Percentiles rank a stretch among this genome's conserved stretches.
These are phyloP conservation scores for Guaruba guarouba DNA, from an alignment of 2,113 vertebrate species.

Conservation along the genomic window DNA sequence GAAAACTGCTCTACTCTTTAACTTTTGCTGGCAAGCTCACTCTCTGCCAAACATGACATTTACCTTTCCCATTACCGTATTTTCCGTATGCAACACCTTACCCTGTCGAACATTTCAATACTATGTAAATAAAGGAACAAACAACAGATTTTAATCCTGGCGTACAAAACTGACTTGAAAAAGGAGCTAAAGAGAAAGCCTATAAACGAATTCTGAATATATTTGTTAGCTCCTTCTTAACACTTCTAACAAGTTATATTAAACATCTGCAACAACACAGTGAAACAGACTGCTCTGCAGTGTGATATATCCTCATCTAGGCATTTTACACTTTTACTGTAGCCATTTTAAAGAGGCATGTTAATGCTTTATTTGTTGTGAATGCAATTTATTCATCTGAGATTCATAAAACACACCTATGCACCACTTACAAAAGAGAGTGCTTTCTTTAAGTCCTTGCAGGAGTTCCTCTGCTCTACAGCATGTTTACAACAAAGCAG, in stretches of 20 bases:
- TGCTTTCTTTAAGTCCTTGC: background rate
- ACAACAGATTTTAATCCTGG: background rate
- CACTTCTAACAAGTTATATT: background rate
- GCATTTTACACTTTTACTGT: background rate
- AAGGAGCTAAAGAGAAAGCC: background rate
- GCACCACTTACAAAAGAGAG: background rate
- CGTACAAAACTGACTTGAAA: background rate
- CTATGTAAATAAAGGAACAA: background rate
- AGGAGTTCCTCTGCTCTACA: background rate
- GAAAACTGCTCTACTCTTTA: background rate
- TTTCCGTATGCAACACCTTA: background rate
- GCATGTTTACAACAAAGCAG: background rate
- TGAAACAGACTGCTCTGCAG: background rate
- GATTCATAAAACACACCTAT: background rate
- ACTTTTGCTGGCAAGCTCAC: background rate
- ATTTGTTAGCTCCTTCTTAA: background rate
- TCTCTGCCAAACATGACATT: background rate
- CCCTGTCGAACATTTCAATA: background rate
- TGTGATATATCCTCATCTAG: background rate
- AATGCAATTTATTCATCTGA: background rate
- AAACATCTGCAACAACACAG: background rate
- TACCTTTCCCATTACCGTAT: background rate
- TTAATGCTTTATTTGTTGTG: background rate
- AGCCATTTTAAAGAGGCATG: background rate
- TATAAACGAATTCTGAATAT: background rate